Base-by-base conservation (phyloP, 2,113 vertebrate genomes). In the Melanotaenia duboulayi region DNA sequence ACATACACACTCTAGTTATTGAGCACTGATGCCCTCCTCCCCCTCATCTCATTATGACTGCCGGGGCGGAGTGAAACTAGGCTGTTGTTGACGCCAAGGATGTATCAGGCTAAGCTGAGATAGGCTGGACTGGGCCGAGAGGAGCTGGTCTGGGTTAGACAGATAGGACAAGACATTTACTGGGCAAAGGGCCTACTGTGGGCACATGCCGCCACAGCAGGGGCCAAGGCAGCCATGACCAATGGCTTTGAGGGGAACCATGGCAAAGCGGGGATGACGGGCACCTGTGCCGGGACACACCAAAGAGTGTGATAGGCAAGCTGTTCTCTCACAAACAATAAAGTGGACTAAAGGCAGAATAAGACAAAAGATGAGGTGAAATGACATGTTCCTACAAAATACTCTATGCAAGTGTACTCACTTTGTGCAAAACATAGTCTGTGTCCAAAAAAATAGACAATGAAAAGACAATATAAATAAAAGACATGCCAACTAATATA, bases 141-240 rank as follows among this genome's bases (percentile, higher is more conserved):
- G 90, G 90, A 92, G 74, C 69, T 50, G 78, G 88, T 87, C 89
- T 91, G 90, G 95, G 94, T 95, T 94, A 94, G 95, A 87, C 80
- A 90, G 91, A 92, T 92, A 90, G 86, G 90, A 89, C 65, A 57
- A 89, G 91, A 90, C 91, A 87, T 89, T 91, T 93, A 91, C 91
- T 90, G 94, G 93, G 93, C 89, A 94, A 88, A 92, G 89, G 92
- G 94, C 95, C 92, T 89, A 94, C 94, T 90, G 94, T 91, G 96
- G 96, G 90, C 97, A 97, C 96, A 96, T 97, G 97, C 95, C 94
- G 93, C 93, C 96, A 94, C 97, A 96, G 95, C 95, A 91, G 96
- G 96, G 92, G 92, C 93, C 77, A 94, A 88, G 91, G 86, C 86
- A 75, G 93, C 91, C 96, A 95, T 98, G 97, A 98, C 97, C 95